Evolutionary conservation across 1,140 invertebrate genomes (phyloP).

Genomic region (Drosophila pectinifera): DNA sequence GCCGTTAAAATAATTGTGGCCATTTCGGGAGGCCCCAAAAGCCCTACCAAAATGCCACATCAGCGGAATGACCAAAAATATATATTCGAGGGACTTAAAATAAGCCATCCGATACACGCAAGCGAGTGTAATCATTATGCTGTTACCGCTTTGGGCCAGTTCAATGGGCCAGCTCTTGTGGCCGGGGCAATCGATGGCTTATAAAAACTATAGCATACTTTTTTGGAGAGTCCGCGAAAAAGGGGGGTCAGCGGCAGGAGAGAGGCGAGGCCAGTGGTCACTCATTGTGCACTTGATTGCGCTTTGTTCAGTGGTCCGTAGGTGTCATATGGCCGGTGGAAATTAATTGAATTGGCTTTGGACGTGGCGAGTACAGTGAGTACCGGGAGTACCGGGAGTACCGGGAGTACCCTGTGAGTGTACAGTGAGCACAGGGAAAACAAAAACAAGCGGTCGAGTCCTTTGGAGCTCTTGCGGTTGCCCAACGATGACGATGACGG

Average conservation of each 20-base stretch:
- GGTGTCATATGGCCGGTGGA: constrained; percentile 78
- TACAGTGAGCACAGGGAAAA: constrained; percentile 49
- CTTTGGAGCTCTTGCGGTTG: constrained; percentile 70
- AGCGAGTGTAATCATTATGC: constrained; percentile 42
- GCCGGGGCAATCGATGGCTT: constrained; percentile 34
- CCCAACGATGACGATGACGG: constrained; percentile 55
- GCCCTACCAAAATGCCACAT: constrained; percentile 23
- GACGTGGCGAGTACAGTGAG: constrained; percentile 33
- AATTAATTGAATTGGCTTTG: constrained; percentile 83
- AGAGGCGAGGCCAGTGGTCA: constrained; percentile 11
- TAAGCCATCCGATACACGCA: constrained; percentile 37
- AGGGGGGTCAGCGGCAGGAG: constrained; percentile 6
- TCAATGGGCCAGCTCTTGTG: constrained; percentile 26
- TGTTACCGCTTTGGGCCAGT: constrained; percentile 24
- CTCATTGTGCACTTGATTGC: constrained; percentile 59
- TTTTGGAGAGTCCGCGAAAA: constrained; percentile 18
- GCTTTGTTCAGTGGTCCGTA: constrained; percentile 74
- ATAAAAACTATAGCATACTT: constrained; percentile 44
- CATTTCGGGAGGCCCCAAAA: not conserved
- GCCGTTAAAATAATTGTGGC: constrained; percentile 14
- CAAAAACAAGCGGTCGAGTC: constrained; percentile 38
- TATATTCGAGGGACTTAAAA: constrained; percentile 38
- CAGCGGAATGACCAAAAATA: constrained; percentile 23
- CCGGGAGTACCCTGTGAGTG: too few species aligned
- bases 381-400: constrained; percentile 47